Evolutionary conservation across 30 jellyfish, hydroid and myxozoan species (phyloP).

Genomic region (Morbakka virulenta): DNA sequence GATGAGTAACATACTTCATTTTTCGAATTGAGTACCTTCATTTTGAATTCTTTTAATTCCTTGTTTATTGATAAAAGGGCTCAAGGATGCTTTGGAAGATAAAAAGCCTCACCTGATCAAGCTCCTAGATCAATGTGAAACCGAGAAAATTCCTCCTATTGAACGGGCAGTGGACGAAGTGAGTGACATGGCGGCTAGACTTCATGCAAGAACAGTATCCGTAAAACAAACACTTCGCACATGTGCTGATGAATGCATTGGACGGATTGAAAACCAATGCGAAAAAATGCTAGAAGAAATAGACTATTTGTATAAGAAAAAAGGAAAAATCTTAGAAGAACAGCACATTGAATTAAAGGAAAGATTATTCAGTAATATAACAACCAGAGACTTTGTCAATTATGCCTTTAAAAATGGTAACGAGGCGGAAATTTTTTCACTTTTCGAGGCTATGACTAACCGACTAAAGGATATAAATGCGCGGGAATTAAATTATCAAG

Average conservation of each 20-base stretch:
- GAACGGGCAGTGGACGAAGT: constrained; percentile 93
- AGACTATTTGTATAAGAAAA: constrained; percentile 53
- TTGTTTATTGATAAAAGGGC: constrained; percentile 26
- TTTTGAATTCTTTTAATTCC: no score
- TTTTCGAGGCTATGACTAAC: constrained; percentile 79
- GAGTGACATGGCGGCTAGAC: constrained; percentile 97
- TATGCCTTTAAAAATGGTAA: constrained; percentile 92
- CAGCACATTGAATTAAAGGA: constrained; percentile 63
- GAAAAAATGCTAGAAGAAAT: constrained; percentile 66
- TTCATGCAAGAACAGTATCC: constrained; percentile 93
- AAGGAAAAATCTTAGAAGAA: constrained; percentile 56
- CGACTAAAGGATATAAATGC: constrained; percentile 69
- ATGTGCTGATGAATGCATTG: constrained; percentile 72
- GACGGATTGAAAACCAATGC: constrained; percentile 75
- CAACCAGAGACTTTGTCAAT: constrained; percentile 86
- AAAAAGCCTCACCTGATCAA: constrained; percentile 68
- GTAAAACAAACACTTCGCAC: constrained; percentile 82
- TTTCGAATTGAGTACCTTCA: no score
- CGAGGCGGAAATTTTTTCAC: constrained; percentile 91
- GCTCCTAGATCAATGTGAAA: constrained; percentile 68
- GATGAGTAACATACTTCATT: no score
- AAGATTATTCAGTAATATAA: constrained; percentile 43
- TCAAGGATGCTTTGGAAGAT: constrained; percentile 80
- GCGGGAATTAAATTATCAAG: constrained; percentile 63
- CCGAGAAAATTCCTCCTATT: constrained; percentile 73